Evolutionary conservation across 37 sponge, comb jelly and placozoan species (phyloP).

Genomic region (Bolinopsis microptera): DNA sequence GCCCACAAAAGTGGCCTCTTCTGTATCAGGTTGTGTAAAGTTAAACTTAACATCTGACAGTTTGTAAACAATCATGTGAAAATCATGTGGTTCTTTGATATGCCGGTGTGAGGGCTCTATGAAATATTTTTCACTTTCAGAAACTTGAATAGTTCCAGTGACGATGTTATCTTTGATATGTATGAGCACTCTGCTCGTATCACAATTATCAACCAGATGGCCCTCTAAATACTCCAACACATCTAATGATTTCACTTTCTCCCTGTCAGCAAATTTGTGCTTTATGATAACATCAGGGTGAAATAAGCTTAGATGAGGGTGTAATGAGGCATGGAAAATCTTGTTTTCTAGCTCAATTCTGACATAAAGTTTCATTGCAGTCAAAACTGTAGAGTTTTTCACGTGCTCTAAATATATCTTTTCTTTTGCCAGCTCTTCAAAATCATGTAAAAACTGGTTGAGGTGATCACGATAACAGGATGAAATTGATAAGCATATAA

Average conservation of each 20-base stretch:
- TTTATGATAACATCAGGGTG: constrained; percentile 8
- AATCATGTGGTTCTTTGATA: constrained; percentile 73
- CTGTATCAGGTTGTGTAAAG: not conserved
- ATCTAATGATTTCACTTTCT: not conserved
- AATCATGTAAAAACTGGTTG: not conserved
- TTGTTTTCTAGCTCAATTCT: not conserved
- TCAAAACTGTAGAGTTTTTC: not conserved
- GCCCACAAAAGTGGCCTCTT: constrained; percentile 12
- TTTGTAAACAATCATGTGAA: constrained; percentile 80
- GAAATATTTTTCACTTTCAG: not conserved
- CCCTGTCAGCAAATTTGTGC: not conserved
- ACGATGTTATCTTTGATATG: constrained; percentile 19
- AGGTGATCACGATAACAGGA: not conserved
- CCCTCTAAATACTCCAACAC: constrained; percentile 26
- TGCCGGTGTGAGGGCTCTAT: constrained; percentile 69
- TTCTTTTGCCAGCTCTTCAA: constrained; percentile 44
- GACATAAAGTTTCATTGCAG: not conserved
- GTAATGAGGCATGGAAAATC: constrained; percentile 24
- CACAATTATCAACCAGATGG: not conserved
- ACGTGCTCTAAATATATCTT: not conserved
- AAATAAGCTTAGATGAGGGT: constrained; percentile 35
- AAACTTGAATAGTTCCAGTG: constrained; percentile 20
- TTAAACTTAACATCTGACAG: constrained; percentile 71
- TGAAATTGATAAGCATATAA: too few relatives aligned
- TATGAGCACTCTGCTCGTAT: not conserved